These are phyloP conservation scores for Plebejus argus DNA, from an alignment of 2,888 invertebrate species.

Conservation along the genomic window DNA sequence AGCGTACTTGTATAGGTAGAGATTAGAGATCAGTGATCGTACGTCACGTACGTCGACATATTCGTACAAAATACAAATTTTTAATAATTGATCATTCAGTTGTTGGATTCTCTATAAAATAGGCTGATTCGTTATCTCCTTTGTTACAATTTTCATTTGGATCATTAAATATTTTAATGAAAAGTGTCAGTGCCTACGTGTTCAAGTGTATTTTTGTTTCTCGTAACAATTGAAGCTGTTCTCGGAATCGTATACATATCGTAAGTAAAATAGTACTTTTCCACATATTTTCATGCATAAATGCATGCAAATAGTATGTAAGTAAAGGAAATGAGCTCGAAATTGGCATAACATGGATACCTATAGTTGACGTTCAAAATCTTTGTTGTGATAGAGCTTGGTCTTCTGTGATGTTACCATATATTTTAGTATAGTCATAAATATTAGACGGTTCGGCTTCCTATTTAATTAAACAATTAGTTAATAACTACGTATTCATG, in stretches of 20 bases:
- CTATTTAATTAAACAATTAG: not conserved
- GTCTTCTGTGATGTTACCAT: not conserved
- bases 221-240: slow-evolving; percentile 38
- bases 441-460: not conserved
- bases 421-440: not conserved
- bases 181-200: slow-evolving; percentile 42
- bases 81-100: slow-evolving; percentile 35
- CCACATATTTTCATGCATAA: slow-evolving; percentile 10
- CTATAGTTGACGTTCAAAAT: not conserved
- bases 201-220: slow-evolving; percentile 40
- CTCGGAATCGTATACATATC: slow-evolving; percentile 36
- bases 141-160: slow-evolving; percentile 34
- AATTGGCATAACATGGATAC: not conserved
- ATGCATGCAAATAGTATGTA: not conserved
- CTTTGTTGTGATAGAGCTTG: not conserved
- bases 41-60: not conserved
- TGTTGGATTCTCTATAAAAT: slow-evolving; percentile 36
- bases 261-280: slow-evolving; percentile 32
- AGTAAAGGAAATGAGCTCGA: not conserved
- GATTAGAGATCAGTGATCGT: no score
- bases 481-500: no score
- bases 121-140: slow-evolving; percentile 36
- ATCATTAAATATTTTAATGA: slow-evolving; percentile 41
- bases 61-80: slow-evolving; percentile 2
- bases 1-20: no score